Evolutionary conservation across 2,113 vertebrate species (phyloP).

Genomic region (Calyptomena viridis): DNA sequence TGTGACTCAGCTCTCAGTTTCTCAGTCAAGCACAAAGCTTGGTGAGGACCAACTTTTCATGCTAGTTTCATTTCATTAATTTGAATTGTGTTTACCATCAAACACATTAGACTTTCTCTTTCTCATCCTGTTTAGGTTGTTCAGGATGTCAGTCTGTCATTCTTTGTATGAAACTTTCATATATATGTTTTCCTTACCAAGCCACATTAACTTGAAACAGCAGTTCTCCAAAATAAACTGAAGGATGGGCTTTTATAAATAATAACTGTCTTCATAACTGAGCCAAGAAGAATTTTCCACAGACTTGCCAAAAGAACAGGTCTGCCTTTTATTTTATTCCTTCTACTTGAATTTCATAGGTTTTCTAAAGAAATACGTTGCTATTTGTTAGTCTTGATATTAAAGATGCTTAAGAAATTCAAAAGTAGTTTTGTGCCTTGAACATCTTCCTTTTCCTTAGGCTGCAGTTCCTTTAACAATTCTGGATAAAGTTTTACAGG

Average conservation of each 20-base stretch:
- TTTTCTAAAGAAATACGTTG: conserved; percentile 20
- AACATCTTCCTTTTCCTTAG: not conserved
- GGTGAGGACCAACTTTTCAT: not conserved
- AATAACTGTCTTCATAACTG: not conserved
- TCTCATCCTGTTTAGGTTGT: conserved; percentile 8
- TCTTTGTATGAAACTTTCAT: not conserved
- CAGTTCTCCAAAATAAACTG: not conserved
- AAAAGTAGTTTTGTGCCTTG: not conserved
- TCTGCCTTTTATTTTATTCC: conserved; percentile 6
- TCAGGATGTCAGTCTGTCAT: conserved; percentile 13
- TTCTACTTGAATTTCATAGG: not conserved
- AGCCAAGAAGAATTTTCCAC: conserved; percentile 35
- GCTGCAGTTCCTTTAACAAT: not conserved
- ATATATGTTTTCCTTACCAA: not conserved
- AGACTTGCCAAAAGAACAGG: conserved; percentile 3
- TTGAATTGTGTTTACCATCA: not conserved
- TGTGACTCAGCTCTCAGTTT: not conserved
- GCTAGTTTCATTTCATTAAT: not conserved
- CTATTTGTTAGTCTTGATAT: not conserved
- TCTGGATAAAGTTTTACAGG: not conserved
- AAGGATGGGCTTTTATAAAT: conserved; percentile 11
- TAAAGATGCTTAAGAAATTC: not conserved
- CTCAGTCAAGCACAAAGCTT: not conserved
- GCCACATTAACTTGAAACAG: not conserved
- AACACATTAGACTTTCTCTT: not conserved